These are phyloP conservation scores for Holocentrus rufus DNA, from an alignment of 2,797 vertebrate species.

Conservation along the genomic window DNA sequence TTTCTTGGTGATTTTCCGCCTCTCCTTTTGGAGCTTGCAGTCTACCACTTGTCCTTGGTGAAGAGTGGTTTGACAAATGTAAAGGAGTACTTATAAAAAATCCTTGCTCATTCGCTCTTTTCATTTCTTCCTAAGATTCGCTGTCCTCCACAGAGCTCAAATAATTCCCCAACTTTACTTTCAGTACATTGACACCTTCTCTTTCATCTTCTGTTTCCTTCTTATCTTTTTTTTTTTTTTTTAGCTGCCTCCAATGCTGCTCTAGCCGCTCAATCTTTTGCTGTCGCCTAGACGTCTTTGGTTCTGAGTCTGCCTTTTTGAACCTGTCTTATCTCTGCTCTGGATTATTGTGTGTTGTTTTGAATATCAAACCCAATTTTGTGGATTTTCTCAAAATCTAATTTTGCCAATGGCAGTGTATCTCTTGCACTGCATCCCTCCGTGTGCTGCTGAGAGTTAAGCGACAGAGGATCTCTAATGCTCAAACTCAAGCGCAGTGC, in stretches of 20 bases:
- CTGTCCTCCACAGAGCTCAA: neutral
- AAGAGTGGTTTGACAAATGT: conserved; percentile 44
- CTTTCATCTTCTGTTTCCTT: neutral
- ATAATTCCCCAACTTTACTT: conserved; percentile 9
- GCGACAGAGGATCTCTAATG: conserved; percentile 37
- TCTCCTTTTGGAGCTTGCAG: conserved; percentile 12
- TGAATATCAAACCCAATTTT: neutral
- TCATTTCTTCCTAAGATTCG: conserved; percentile 19
- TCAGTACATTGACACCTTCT: neutral
- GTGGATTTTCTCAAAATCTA: neutral
- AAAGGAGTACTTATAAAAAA: conserved; percentile 25
- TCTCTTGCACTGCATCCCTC: conserved; percentile 1
- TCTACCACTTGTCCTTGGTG: conserved; percentile 43
- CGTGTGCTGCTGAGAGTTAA: conserved; percentile 5
- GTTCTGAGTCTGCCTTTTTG: neutral
- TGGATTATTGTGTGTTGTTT: neutral
- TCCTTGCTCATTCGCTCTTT: neutral
- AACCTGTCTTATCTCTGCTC: neutral
- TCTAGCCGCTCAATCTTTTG: neutral
- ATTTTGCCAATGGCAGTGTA: neutral
- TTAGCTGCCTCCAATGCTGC: neutral
- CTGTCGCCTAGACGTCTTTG: neutral
- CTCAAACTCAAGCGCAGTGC: conserved; percentile 39
- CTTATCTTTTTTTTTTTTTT: neutral
- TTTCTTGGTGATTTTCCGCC: conserved; percentile 5